Evolutionary conservation across 2,797 vertebrate species (phyloP).

Genomic region (Fratercula arctica): DNA sequence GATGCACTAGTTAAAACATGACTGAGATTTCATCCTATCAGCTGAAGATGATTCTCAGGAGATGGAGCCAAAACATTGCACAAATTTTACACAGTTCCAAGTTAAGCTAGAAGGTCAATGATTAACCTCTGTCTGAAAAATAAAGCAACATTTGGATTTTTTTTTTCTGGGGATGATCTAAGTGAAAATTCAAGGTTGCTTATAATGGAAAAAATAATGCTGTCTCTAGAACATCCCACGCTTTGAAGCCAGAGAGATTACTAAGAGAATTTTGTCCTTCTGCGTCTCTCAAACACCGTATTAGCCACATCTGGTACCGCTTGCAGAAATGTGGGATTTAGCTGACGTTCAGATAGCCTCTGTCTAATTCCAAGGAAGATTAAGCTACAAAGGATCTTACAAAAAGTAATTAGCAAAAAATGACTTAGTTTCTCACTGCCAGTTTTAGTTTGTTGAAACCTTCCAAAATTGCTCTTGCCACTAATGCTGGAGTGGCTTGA

Average conservation of each 20-base stretch:
- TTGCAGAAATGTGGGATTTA: neutral
- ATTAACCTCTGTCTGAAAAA: slow-evolving; percentile 26
- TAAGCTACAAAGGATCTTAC: slow-evolving; percentile 15
- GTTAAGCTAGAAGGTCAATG: slow-evolving; percentile 17
- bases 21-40: neutral
- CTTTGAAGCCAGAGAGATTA: slow-evolving; percentile 4
- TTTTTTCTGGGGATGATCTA: neutral
- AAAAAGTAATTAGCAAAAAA: neutral
- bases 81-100: slow-evolving; percentile 1
- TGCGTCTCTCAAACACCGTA: neutral
- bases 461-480: neutral
- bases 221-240: neutral
- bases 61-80: slow-evolving; percentile 23
- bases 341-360: neutral
- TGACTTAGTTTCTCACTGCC: neutral
- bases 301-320: neutral
- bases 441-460: neutral
- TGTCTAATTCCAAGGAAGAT: slow-evolving; percentile 13
- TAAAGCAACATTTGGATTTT: neutral
- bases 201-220: neutral
- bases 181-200: slow-evolving; percentile 23
- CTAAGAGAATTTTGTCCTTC: neutral
- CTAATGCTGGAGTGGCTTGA: neutral
- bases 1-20: neutral
- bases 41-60: neutral